A percentile compares a stretch with the other conserved stretches of the same genome.
These are phyloP conservation scores for Gonioctena quinquepunctata DNA, from an alignment of 1,140 invertebrate species.

Conservation along the genomic window DNA sequence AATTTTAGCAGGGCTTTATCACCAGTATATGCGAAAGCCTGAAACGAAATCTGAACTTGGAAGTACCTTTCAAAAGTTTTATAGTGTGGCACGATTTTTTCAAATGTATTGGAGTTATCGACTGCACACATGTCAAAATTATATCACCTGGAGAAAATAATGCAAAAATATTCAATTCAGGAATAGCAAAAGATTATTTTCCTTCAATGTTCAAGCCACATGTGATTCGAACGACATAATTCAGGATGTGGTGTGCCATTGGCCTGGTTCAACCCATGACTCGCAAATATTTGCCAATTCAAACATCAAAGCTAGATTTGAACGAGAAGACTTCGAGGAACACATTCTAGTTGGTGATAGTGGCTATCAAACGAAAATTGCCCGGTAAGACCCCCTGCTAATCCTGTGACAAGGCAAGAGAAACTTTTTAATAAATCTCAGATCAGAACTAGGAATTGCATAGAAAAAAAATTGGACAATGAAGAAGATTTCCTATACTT, in stretches of 20 bases:
- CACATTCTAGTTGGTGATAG: conserved; percentile 32
- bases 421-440: conserved; percentile 54
- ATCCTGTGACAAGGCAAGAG: conserved; percentile 35
- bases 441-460: conserved; percentile 51
- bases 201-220: conserved; percentile 51
- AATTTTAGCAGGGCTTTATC: not conserved
- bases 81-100: conserved; percentile 38
- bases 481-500: conserved; percentile 54
- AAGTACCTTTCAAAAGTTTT: conserved; percentile 35
- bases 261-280: conserved; percentile 51
- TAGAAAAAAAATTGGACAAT: conserved; percentile 54
- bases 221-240: conserved; percentile 39
- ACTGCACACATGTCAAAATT: conserved; percentile 47
- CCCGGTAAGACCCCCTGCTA: conserved; percentile 42
- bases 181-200: conserved; percentile 53
- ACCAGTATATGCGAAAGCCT: conserved; percentile 35
- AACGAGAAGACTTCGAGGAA: not conserved
- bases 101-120: conserved; percentile 46
- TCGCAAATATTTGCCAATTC: conserved; percentile 47
- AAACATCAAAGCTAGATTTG: not conserved
- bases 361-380: conserved; percentile 40
- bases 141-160: conserved; percentile 23
- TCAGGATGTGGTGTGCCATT: conserved; percentile 48
- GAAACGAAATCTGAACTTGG: conserved; percentile 27
- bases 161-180: conserved; percentile 51